Conservation (phyloP, 2,113 vertebrate species). For the Gobiocypris rarus region DNA sequence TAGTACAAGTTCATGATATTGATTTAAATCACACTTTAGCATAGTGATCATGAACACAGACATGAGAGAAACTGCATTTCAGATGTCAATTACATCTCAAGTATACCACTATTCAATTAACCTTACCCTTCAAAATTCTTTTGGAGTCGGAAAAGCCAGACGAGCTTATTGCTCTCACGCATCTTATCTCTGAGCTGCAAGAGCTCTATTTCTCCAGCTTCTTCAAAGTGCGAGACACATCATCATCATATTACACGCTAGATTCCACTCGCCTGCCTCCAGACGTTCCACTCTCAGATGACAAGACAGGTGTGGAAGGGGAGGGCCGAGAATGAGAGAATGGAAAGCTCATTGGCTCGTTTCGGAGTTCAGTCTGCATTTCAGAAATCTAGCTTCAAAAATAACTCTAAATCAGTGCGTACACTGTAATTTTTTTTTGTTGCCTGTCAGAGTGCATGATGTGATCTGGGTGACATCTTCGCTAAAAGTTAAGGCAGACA, state of each 20-base stretch:
- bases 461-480: not conserved
- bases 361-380: not conserved
- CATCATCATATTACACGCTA: slow-evolving; percentile 54
- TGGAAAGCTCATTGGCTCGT: not conserved
- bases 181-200: slow-evolving; percentile 36
- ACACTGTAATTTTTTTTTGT: not conserved
- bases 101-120: slow-evolving; percentile 3
- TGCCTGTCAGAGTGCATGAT: not conserved
- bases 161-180: slow-evolving; percentile 2
- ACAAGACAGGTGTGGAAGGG: not conserved
- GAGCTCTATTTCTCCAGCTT: slow-evolving; percentile 34
- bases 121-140: slow-evolving; percentile 3
- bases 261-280: slow-evolving; percentile 52
- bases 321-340: not conserved
- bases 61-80: not conserved
- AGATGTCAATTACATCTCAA: not conserved
- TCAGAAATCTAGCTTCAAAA: not conserved
- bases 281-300: slow-evolving; percentile 25
- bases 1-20: not conserved
- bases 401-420: not conserved
- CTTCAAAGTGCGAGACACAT: slow-evolving; percentile 44
- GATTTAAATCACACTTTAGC: not conserved
- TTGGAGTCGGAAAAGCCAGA: slow-evolving; percentile 4
- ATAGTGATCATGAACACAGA: not conserved
- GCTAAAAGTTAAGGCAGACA: not conserved